Conservation (phyloP, 2,797 vertebrate genomes). For the Pangasius mekongensis region DNA sequence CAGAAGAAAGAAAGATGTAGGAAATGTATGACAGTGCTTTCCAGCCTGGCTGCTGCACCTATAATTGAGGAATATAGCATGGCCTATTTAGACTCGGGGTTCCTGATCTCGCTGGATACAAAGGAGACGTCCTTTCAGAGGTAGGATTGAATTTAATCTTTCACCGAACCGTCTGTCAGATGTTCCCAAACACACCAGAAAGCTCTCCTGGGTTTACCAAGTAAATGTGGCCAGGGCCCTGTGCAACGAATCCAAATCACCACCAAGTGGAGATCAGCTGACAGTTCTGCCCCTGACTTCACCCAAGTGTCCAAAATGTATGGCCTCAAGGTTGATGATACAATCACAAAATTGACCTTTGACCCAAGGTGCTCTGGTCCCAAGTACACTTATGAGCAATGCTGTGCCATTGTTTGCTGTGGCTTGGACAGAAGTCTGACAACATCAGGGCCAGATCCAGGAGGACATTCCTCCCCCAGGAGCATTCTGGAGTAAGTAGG, state of each 20-base stretch:
- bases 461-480: not conserved
- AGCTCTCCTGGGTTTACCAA: not conserved
- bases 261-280: not conserved
- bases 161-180: not conserved
- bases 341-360: not conserved
- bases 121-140: not conserved
- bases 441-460: not conserved
- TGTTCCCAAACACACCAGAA: not conserved
- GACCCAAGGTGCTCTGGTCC: not conserved
- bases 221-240: too few species aligned
- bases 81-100: not conserved
- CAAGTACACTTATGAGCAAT: not conserved
- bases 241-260: not conserved
- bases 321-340: not conserved
- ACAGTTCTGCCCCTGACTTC: not conserved
- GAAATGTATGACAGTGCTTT: not conserved
- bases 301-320: not conserved
- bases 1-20: not conserved
- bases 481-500: not conserved
- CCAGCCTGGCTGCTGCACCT: not conserved
- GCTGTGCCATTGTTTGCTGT: not conserved
- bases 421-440: not conserved
- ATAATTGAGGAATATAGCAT: not conserved
- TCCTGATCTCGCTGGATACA: not conserved
- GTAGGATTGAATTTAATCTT: not conserved